Evolutionary conservation across 2,797 vertebrate genomes (phyloP), one percentile per base, ranked within the genome.

Genomic region (Falco rusticolus): DNA sequence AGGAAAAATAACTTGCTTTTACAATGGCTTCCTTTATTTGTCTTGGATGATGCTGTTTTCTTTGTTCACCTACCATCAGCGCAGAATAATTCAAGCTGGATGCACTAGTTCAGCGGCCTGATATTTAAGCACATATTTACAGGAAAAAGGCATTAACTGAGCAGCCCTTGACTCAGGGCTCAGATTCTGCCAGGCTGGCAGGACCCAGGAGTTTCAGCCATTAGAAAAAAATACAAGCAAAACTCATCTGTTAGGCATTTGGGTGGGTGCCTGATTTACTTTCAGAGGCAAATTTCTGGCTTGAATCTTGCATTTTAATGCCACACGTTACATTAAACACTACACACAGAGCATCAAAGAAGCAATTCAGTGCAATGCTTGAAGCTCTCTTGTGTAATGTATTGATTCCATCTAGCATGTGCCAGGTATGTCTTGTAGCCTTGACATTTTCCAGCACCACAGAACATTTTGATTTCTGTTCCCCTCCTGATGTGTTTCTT

Each of bases 211-310:
- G 7, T 39, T 90, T 87, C 0, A 2, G 72, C 68, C 64, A 66
- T 64, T 77, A 57, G 21, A 56, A 82, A 88, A 69, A 11, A 88
- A 69, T 26, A 34, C 48, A 61, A 64, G 12, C 48, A 61, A 64
- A 11, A 50, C n/a, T 81, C 28, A 8, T 71, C 26, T 80, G 54
- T 63, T 75, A 87, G 51, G 54, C 7, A 0, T 50, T 76, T 93
- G 85, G 34, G 34, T 53, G 26, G 33, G 29, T 82, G 65, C 81
- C 71, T 0, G 0, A 57, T 81, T 78, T 94, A 75, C 54, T 59
- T 93, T 80, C 78, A 89, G 64, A 92, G 79, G 53, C 51, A 87
- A 85, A 68, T 33, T 87, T 89, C 68, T 96, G 94, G 63, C 88
- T 90, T 26, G 19, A 82, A 48, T 75, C 63, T 92, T 80, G 53